Conservation (phyloP, 2,888 invertebrate genomes). For the Thereva nobilitata region DNA sequence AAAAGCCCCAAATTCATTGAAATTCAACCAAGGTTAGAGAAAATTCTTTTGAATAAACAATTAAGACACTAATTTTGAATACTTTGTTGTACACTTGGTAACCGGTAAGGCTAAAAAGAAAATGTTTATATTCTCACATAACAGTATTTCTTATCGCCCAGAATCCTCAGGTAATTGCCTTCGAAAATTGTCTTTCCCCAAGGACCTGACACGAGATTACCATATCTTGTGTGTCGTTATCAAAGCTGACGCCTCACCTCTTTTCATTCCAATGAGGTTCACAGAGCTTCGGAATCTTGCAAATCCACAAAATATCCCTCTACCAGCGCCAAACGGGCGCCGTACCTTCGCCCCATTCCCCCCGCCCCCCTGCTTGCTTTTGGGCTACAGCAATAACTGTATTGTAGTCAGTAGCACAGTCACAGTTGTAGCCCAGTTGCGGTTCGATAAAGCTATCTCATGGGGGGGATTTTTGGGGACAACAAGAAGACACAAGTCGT, state of each 20-base stretch:
- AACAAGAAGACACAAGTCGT: not conserved
- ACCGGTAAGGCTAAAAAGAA: too few species aligned
- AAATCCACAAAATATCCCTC: not conserved
- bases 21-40: too few species aligned
- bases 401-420: too few species aligned
- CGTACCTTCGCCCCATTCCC: too few species aligned
- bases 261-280: not conserved
- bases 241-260: not conserved
- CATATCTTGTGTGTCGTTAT: slow-evolving; percentile 25
- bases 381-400: too few species aligned
- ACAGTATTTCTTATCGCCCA: not conserved
- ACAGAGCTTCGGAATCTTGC: slow-evolving; percentile 8
- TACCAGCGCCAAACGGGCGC: too few species aligned
- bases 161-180: slow-evolving; percentile 23
- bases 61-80: too few species aligned
- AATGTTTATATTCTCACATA: not conserved
- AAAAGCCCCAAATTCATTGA: too few species aligned
- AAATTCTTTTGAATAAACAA: too few species aligned
- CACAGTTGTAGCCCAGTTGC: not conserved
- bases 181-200: slow-evolving; percentile 9
- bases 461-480: not conserved
- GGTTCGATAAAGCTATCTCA: slow-evolving; percentile 21
- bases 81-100: too few species aligned
- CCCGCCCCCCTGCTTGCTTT: too few species aligned
- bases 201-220: slow-evolving; percentile 24